Percentiles rank a stretch among this genome's conserved stretches.
Evolutionary conservation across 2,113 vertebrate species (phyloP).

Genomic region (Eira barbara): DNA sequence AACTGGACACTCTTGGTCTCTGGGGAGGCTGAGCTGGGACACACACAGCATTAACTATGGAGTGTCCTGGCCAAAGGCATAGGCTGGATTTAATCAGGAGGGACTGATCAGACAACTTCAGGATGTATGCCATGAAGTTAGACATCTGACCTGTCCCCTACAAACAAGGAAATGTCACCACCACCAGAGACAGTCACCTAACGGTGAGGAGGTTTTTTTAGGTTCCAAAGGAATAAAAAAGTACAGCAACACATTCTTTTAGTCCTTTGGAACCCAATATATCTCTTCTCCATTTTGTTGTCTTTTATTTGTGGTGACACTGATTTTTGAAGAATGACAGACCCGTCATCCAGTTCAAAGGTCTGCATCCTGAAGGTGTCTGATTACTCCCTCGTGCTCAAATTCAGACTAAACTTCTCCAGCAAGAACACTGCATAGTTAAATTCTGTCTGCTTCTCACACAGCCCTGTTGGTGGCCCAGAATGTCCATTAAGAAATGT

Average conservation of each 20-base stretch:
- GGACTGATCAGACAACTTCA: not conserved
- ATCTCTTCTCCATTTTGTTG: not conserved
- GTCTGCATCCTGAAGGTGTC: not conserved
- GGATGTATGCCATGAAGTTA: not conserved
- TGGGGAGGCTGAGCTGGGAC: not conserved
- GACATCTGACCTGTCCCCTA: not conserved
- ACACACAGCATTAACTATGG: no score
- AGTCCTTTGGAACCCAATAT: not conserved
- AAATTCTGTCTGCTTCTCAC: not conserved
- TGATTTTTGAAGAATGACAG: not conserved
- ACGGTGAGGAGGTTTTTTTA: not conserved
- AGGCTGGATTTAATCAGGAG: not conserved
- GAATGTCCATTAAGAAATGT: rapidly evolving
- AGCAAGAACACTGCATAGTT: not conserved
- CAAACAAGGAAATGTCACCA: not conserved
- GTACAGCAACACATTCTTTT: not conserved
- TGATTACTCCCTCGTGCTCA: not conserved
- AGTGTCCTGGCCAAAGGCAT: not conserved
- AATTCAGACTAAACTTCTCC: not conserved
- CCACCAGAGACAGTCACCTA: not conserved
- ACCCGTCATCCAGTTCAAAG: not conserved
- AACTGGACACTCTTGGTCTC: not conserved
- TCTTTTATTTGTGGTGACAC: not conserved
- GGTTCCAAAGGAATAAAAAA: not conserved
- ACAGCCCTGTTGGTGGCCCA: not conserved